These are phyloP conservation scores for Smutsia temminckii DNA, from an alignment of 2,797 vertebrate genomes.

Conservation along the genomic window DNA sequence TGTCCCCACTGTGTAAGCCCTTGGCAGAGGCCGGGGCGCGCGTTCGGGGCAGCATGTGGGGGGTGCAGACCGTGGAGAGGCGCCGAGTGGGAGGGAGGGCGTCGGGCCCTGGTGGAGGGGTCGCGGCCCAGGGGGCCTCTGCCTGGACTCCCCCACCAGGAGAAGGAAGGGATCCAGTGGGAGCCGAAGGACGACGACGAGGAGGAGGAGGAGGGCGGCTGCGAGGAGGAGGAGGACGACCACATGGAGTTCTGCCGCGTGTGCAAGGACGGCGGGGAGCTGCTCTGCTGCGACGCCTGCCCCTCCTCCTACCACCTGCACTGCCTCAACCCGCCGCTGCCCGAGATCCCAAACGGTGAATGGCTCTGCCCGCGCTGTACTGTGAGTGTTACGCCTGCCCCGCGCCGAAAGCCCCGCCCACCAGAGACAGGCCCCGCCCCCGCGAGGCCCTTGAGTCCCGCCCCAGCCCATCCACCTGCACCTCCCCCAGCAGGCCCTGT, in stretches of 20 bases:
- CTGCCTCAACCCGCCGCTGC: constrained; percentile 98
- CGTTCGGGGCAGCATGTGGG: neutral
- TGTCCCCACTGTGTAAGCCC: constrained; percentile 97
- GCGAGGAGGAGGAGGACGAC: constrained; percentile 96
- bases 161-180: constrained; percentile 99
- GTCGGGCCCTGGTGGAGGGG: neutral
- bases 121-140: accelerated
- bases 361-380: constrained; percentile 99
- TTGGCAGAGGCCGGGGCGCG: neutral
- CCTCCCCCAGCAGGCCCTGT: no score
- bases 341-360: constrained; percentile 98
- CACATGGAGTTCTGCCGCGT: constrained; percentile 99
- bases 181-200: constrained; percentile 98
- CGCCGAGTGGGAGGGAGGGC: no score
- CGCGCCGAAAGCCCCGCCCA: constrained; percentile 2
- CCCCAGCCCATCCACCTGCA: neutral
- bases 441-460: neutral
- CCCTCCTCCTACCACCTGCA: constrained; percentile 99
- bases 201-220: constrained; percentile 91
- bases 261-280: constrained; percentile 98
- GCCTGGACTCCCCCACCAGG: constrained; percentile 83
- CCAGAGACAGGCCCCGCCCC: neutral
- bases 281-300: constrained; percentile 97
- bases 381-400: constrained; percentile 86
- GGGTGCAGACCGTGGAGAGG: neutral